Conservation (phyloP, 53 echinoderm and acorn worm species). For the Paelopatides confundens region DNA sequence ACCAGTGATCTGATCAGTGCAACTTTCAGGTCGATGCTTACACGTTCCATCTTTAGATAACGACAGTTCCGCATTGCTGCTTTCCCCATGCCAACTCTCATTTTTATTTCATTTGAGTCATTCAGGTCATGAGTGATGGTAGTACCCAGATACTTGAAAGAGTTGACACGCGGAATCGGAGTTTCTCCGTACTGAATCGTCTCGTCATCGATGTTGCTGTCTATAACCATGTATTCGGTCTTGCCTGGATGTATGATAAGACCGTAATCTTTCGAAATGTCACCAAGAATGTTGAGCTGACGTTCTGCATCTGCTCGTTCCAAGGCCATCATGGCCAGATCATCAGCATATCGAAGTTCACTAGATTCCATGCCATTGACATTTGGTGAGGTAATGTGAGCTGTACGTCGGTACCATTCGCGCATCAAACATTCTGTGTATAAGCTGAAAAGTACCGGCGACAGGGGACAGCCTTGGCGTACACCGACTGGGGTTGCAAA, state of each 20-base stretch:
- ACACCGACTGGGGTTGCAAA: neutral
- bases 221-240: conserved; percentile 43
- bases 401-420: conserved; percentile 28
- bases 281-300: conserved; percentile 24
- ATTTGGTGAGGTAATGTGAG: conserved; percentile 45
- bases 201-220: neutral
- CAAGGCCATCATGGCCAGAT: conserved; percentile 9
- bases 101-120: conserved; percentile 27
- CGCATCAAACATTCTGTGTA: conserved; percentile 47
- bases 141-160: conserved; percentile 35
- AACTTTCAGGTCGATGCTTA: neutral
- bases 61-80: neutral
- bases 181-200: neutral
- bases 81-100: conserved; percentile 27
- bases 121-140: neutral
- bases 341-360: conserved; percentile 33
- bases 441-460: conserved; percentile 26
- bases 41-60: neutral
- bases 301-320: conserved; percentile 20
- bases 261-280: conserved; percentile 42
- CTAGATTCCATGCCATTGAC: conserved; percentile 4
- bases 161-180: conserved; percentile 13
- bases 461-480: conserved; percentile 27
- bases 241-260: conserved; percentile 41
- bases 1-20: no score